phyloP scores from a whole-genome alignment of 2,113 vertebrate species.

The Nibea coibor region DNA sequence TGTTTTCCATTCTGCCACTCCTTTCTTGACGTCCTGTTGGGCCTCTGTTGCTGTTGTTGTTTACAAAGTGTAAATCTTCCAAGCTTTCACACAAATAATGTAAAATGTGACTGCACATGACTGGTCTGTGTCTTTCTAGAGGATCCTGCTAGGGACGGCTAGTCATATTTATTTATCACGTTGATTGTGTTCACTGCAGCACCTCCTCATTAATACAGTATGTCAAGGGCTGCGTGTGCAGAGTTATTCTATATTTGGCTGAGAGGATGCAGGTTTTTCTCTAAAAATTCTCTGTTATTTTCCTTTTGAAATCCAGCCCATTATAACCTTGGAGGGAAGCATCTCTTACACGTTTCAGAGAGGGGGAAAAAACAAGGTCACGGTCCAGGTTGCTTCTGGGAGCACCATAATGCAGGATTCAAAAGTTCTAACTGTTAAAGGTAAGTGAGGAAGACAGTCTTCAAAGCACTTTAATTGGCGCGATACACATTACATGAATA shows the following conservation, averaged over 20 bases:
- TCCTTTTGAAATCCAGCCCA: slow-evolving; percentile 85
- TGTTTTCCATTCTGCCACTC: slow-evolving; percentile 18
- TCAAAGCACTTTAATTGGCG: slow-evolving; percentile 68
- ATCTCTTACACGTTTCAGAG: slow-evolving; percentile 87
- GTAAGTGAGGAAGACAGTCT: slow-evolving; percentile 78
- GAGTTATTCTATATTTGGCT: slow-evolving; percentile 38
- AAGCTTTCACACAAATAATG: slow-evolving; percentile 44
- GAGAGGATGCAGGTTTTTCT: slow-evolving; percentile 35
- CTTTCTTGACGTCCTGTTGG: slow-evolving; percentile 1
- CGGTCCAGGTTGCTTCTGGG: slow-evolving; percentile 92
- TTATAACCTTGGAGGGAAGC: slow-evolving; percentile 95
- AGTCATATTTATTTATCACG: slow-evolving; percentile 65
- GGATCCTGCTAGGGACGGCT: slow-evolving; percentile 34
- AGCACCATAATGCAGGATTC: slow-evolving; percentile 91
- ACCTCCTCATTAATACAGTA: slow-evolving; percentile 63
- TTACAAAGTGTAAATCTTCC: slow-evolving; percentile 39
- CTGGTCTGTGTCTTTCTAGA: slow-evolving; percentile 17
- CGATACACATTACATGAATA: slow-evolving; percentile 64
- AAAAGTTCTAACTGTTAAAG: slow-evolving; percentile 91
- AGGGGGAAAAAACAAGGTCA: slow-evolving; percentile 91
- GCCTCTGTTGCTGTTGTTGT: neutral
- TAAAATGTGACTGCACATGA: slow-evolving; percentile 41
- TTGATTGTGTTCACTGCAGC: slow-evolving; percentile 59
- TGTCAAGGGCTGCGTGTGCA: slow-evolving; percentile 56
- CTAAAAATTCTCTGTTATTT: slow-evolving; percentile 52